phyloP scores from a whole-genome alignment of 2,797 vertebrate species.

The Clamator glandarius region DNA sequence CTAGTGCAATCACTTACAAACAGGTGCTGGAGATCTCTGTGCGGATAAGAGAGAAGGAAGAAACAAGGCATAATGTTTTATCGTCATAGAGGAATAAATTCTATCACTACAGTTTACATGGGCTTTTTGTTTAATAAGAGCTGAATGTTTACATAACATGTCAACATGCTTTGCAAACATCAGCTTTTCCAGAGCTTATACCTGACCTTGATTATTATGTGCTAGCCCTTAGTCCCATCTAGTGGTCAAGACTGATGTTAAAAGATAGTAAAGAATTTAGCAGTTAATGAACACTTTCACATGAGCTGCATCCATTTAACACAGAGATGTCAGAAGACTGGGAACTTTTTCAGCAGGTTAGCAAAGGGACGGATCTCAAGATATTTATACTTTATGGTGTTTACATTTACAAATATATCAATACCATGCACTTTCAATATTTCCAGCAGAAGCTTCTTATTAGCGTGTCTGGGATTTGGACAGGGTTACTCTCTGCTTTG shows the following conservation, averaged over 20 bases:
- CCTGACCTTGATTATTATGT: not conserved
- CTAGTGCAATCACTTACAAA: not conserved
- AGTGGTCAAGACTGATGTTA: not conserved
- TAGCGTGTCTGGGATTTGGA: not conserved
- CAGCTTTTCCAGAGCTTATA: not conserved
- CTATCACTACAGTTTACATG: not conserved
- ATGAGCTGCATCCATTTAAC: not conserved
- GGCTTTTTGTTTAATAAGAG: not conserved
- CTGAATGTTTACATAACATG: not conserved
- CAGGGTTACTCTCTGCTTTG: not conserved
- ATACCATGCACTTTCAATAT: not conserved
- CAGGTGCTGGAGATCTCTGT: not conserved
- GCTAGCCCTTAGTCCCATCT: constrained; percentile 41
- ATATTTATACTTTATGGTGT: not conserved
- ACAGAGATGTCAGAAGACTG: not conserved
- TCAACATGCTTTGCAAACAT: not conserved
- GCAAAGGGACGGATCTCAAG: not conserved
- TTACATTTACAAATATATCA: not conserved
- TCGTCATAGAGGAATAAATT: not conserved
- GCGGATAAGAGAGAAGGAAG: not conserved
- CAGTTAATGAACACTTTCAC: not conserved
- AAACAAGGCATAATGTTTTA: not conserved
- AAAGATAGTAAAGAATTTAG: not conserved
- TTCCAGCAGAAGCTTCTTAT: not conserved
- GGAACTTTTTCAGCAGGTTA: not conserved